Percentiles rank a stretch among this genome's conserved stretches.
Evolutionary conservation across 2,797 vertebrate genomes (phyloP).

Genomic region (Rhyacichthys aspro): DNA sequence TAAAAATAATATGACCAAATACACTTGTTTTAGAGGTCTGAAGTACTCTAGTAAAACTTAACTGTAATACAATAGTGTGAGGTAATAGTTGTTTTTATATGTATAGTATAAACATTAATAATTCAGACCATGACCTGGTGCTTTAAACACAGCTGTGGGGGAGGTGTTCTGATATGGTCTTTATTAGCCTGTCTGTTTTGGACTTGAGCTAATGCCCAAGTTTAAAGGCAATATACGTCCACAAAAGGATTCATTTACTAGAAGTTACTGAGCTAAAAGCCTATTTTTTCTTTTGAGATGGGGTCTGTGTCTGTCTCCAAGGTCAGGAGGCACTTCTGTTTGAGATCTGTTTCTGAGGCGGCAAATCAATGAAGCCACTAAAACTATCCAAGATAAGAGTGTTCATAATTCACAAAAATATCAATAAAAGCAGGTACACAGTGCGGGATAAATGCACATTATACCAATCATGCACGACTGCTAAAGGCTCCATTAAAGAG

Average conservation of each 20-base stretch:
- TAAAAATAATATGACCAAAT: too few species aligned
- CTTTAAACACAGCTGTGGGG: too few species aligned
- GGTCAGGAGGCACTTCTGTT: slow-evolving; percentile 29
- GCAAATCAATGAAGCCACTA: slow-evolving; percentile 49
- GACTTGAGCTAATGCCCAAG: not conserved
- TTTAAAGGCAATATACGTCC: not conserved
- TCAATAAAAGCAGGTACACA: slow-evolving; percentile 44
- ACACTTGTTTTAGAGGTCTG: too few species aligned
- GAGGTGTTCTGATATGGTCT: too few species aligned
- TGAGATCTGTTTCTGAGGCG: slow-evolving; percentile 27
- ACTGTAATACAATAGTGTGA: too few species aligned
- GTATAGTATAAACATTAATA: too few species aligned
- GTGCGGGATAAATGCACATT: slow-evolving; percentile 44
- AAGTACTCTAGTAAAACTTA: too few species aligned
- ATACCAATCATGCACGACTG: slow-evolving; percentile 36
- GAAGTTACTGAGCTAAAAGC: slow-evolving; percentile 1
- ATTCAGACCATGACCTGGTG: too few species aligned
- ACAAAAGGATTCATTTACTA: slow-evolving; percentile 1
- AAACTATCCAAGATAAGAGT: slow-evolving; percentile 45
- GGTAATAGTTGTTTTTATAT: too few species aligned
- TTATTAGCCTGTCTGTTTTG: not conserved
- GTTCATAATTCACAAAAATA: slow-evolving; percentile 53
- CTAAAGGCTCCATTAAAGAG: slow-evolving; percentile 43
- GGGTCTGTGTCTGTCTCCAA: slow-evolving; percentile 19
- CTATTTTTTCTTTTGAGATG: not conserved